A percentile compares a stretch with the other conserved stretches of the same genome.
Evolutionary conservation across 2,888 invertebrate genomes (phyloP).

Genomic region (Magallana nippona): DNA sequence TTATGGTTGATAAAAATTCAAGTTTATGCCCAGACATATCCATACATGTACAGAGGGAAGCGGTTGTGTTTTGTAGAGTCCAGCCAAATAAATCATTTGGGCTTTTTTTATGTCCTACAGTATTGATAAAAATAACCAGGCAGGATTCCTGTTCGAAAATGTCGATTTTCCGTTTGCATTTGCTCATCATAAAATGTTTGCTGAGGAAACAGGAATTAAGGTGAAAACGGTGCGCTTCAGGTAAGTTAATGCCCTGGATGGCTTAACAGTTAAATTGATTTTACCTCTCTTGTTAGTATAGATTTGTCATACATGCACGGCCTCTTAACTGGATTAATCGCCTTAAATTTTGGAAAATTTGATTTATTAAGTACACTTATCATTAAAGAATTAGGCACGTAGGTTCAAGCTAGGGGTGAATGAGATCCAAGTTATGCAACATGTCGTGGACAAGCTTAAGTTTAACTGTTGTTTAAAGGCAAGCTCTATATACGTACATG

Average conservation of each 20-base stretch:
- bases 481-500: too few relatives aligned
- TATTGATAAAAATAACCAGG: background rate
- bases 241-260: background rate
- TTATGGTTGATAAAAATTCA: background rate
- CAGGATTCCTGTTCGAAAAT: constrained; percentile 5
- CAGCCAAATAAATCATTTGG: background rate
- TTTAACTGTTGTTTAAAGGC: too few relatives aligned
- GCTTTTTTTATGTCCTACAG: background rate
- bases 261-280: too few relatives aligned
- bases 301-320: too few relatives aligned
- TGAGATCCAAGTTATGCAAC: too few relatives aligned
- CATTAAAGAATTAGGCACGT: too few relatives aligned
- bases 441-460: too few relatives aligned
- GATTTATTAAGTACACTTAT: too few relatives aligned
- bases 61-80: background rate
- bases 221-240: constrained; percentile 21
- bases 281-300: too few relatives aligned
- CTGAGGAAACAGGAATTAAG: background rate
- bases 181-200: background rate
- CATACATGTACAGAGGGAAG: background rate
- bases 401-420: too few relatives aligned
- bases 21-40: constrained; percentile 8
- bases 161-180: constrained; percentile 18
- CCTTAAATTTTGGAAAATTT: too few relatives aligned
- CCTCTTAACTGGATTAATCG: too few relatives aligned